Evolutionary conservation across 2,797 vertebrate species (phyloP), one percentile per base, ranked within the genome.

Genomic region (Vireo griseus): DNA sequence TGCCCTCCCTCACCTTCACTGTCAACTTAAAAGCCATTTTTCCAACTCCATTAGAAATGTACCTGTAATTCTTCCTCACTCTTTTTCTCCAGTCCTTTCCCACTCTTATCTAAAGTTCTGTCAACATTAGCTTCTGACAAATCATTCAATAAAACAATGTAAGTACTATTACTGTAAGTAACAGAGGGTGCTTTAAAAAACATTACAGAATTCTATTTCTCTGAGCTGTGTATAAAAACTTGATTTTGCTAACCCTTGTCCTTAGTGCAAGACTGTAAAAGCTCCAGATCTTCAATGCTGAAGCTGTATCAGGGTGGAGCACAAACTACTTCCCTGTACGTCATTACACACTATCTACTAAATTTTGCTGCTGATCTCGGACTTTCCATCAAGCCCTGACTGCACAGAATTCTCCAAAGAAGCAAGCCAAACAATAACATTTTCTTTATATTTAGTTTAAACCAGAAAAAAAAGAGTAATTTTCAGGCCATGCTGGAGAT

Each of bases 1-100:
- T 3, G 12, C 8, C 9, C 10, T 72, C 40, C 16, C 24, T 57
- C 16, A 51, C 18, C 6, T 33, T 61, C 6, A 40, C 0, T 57
- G 13, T 54, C 58, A 67, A 67, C 26, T 79, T 83, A 63, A 22
- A 57, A 88, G 17, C 16, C 9, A 62, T 42, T 92, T 85, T 21
- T 52, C n/a, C 18, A 66, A 44, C 15, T 84, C 44, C n/a, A 51
- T 50, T 24, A 33, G 12, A 72, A 83, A 75, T 2, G 0, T 13
- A 63, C 42, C 47, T 65, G 6, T 37, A 80, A 74, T 54, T 75
- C 67, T 79, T 83, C 39, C 57, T 37, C 29, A 45, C 8, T 45
- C 6, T 22, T 71, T 58, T 74, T 66, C 18, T 79, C 12, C 18
- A 51, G 24, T 35, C 24, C 18, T 79, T 44, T 51, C 28, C 40